Evolutionary conservation across 1,140 invertebrate species (phyloP).

Genomic region (Drosophila sturtevanti): DNA sequence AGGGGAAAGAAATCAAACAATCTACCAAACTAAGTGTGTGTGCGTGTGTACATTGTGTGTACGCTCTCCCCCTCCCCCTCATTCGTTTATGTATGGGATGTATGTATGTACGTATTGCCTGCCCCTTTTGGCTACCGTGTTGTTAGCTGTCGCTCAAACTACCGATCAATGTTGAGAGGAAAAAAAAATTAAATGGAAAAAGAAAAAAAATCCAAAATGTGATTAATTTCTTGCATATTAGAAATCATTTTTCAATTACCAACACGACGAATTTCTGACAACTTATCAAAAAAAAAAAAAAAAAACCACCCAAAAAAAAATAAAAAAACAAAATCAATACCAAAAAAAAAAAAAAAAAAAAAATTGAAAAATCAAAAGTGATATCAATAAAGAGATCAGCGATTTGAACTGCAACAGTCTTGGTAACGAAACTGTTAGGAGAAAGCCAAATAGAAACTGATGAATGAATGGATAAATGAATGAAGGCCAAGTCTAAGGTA

Average conservation of each 20-base stretch:
- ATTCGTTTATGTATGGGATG: no score
- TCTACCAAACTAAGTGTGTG: neutral
- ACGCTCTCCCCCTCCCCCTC: neutral
- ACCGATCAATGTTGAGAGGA: constrained; percentile 53
- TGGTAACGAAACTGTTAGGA: constrained; percentile 56
- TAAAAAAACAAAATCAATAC: no score
- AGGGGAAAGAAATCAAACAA: constrained; percentile 27
- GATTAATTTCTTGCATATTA: constrained; percentile 82
- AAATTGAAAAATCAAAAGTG: constrained; percentile 73
- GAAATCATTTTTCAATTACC: constrained; percentile 81
- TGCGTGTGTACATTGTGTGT: no score
- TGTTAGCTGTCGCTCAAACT: constrained; percentile 77
- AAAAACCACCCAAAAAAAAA: constrained; percentile 19
- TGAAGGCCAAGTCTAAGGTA: constrained; percentile 1
- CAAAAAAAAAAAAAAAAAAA: constrained; percentile 63
- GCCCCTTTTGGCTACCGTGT: constrained; percentile 58
- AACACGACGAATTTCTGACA: constrained; percentile 74
- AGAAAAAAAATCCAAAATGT: constrained; percentile 77
- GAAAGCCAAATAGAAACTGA: constrained; percentile 60
- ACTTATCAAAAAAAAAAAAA: constrained; percentile 75
- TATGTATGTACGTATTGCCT: no score
- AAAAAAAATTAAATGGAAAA: constrained; percentile 14
- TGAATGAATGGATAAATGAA: constrained; percentile 68
- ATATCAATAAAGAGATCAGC: constrained; percentile 81
- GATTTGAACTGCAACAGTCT: constrained; percentile 10